phyloP scores from a whole-genome alignment of 2,113 vertebrate genomes.

The Callorhinus ursinus region DNA sequence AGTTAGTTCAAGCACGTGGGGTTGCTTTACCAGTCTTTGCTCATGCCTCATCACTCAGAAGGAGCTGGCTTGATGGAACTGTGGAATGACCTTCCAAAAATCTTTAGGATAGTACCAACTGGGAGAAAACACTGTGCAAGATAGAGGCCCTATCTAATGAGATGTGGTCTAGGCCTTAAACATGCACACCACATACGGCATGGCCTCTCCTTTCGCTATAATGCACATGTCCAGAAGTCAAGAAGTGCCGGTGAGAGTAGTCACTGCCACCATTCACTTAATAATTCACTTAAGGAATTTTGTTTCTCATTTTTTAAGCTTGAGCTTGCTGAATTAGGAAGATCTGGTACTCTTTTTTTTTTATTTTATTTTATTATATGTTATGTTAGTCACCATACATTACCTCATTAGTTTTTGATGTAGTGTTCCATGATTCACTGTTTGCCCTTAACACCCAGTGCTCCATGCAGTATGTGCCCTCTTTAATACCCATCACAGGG shows the following conservation, averaged over 20 bases:
- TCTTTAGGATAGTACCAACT: neutral
- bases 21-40: neutral
- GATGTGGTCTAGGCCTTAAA: neutral
- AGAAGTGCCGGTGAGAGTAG: neutral
- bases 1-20: neutral
- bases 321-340: neutral
- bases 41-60: neutral
- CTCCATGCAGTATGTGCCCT: too few relatives aligned
- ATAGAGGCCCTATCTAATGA: accelerated
- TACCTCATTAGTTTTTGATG: too few relatives aligned
- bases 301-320: neutral
- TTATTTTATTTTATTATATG: too few relatives aligned
- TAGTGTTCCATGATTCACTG: too few relatives aligned
- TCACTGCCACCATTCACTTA: neutral
- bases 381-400: too few relatives aligned
- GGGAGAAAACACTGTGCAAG: neutral
- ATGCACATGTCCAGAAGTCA: neutral
- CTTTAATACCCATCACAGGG: too few relatives aligned
- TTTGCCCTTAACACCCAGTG: too few relatives aligned
- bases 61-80: too few relatives aligned
- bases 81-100: neutral
- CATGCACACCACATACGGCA: too few relatives aligned
- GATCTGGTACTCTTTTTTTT: neutral
- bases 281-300: neutral
- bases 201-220: neutral